Evolutionary conservation across 2,888 invertebrate species (phyloP), one percentile per base, ranked within the genome.

Genomic region (Meliscaeva auricollis): DNA sequence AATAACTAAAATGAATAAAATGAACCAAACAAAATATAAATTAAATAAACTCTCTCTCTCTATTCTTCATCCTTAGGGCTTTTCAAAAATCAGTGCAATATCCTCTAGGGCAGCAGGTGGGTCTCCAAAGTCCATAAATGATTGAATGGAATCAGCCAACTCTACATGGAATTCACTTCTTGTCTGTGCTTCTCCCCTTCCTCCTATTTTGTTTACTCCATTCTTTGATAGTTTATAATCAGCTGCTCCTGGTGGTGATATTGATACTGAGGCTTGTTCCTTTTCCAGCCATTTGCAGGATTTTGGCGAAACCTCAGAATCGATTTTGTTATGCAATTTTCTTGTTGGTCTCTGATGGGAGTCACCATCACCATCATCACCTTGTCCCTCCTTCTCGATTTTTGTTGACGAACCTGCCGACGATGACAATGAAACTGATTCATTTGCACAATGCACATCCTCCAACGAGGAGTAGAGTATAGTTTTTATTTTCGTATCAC

Each of bases 401-500:
- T 20, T 17, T 30, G 30, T 44, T 8, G 46, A 26, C 68, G 54
- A 32, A 41, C 32, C 30, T 32, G 54, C 7, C 13, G 32, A 66
- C 15, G 41, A 66, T 69, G 78, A 60, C 26, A 54, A 66, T 52
- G 72, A 44, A 22, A 38, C 22, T 56, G 76, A 35, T 26, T 68
- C 58, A 41, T 48, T 60, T 41, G 15, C 17, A 46, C 26, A 35
- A 52, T 32, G 58, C 46, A 17, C 11, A n/a, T 48, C 48, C 32
- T n/a, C 7, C 2, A 20, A 32, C n/a, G 20, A 22, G 11, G 46
- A 30, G 30, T 35, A 30, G 15, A 44, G 44, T 52, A 70, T 46
- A 15, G 20, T 79, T 60, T 54, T 68, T 48, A 84, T 80, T 64
- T 64, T 84, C n/a, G 80, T 84, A 60, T 80, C 75, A 75, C 89